Evolutionary conservation across 2,888 invertebrate genomes (phyloP), one percentile per base, ranked within the genome.

Genomic region (Mycogona germanica): DNA sequence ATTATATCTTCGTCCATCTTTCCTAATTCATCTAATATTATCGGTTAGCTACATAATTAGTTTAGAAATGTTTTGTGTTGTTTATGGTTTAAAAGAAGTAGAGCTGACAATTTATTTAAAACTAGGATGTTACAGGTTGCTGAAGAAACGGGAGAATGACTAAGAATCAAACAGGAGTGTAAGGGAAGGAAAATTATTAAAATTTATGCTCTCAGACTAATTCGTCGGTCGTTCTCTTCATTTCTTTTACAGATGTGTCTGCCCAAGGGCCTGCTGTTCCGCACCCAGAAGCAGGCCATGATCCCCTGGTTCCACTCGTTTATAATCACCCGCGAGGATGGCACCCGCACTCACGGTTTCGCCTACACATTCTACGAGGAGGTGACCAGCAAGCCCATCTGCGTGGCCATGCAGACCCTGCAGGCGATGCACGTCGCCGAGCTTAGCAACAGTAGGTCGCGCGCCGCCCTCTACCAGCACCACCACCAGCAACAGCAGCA

Each of bases 301-400:
- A 84, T 87, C 63, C 86, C 93, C 12, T 80, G 78, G 66, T 93
- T 96, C 71, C 98, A 98, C 72, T 88, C 95, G 46, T 98, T 97
- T 75, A 82, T 97, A 53, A 89, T 97, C 58, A 97, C 97, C 14
- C 78, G 87, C 63, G 96, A 97, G 75, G 95, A 98, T 78, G 97
- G 96, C 53, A 84, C 85, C 61, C 77, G 95, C 62, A 84, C 85
- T 62, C 93, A 91, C 74, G 98, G 98, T 57, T 92, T 91, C 66
- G 88, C 89, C 66, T 80, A 92, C 62, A 84, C 93, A 19, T 97
- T 97, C 71, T 96, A 86, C 74, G 98, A 98, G 73, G 91, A 93
- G 75, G 91, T 96, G 61, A 80, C 83, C 55, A 91, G 92, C 71
- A 76, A 82, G 50, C 85, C 91, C 68, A 92, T 97, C 62, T 91